Base-by-base conservation (phyloP, 2,113 vertebrate genomes). In the Collichthys lucidus region DNA sequence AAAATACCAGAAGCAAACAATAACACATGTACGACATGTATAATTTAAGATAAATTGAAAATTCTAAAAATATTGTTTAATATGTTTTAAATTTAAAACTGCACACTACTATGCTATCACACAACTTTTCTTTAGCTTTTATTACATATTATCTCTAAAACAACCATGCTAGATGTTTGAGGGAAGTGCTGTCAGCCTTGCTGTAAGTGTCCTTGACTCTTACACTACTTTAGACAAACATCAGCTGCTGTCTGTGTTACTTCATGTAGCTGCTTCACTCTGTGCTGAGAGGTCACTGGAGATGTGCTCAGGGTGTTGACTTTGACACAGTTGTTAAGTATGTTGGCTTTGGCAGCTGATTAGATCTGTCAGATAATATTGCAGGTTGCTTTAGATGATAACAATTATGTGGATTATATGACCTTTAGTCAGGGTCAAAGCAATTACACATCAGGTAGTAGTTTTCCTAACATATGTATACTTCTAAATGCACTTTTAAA, bases 301-400 rank as follows among this genome's bases (percentile, higher is more conserved):
- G 53, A 24, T 22, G 17, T 17, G n/a, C 29, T 56, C 52, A 24
- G 11, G 4, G 15, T 42, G 31, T 59, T 16, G 26, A 64, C 81
- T 49, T 64, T 73, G 40, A 75, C 62, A 65, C 59, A 5, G 40
- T 17, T 50, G 22, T 64, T 14, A 8, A 59, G 52, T 42, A 6
- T 47, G 70, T 74, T 78, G 81, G 64, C 89, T 86, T 91, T 84
- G 78, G 61, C 17, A 0, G 35, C 80, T 84, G 82, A 90, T 89
- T 70, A 91, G 86, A 78, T 81, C 2, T 2, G 44, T 2, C 42
- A 75, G 67, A 69, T 78, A 75, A 55, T 7, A 22, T 31, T 57
- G 20, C 29, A 20, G 14, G 9, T 42, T 15, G 12, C 9, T 22
- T 56, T 26, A 1, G 29, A 1, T 49, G 35, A 59, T 73, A 11